Percentiles rank a stretch among this genome's conserved stretches.
Conservation (phyloP, 2,888 invertebrate genomes). For the Parnassius mnemosyne region DNA sequence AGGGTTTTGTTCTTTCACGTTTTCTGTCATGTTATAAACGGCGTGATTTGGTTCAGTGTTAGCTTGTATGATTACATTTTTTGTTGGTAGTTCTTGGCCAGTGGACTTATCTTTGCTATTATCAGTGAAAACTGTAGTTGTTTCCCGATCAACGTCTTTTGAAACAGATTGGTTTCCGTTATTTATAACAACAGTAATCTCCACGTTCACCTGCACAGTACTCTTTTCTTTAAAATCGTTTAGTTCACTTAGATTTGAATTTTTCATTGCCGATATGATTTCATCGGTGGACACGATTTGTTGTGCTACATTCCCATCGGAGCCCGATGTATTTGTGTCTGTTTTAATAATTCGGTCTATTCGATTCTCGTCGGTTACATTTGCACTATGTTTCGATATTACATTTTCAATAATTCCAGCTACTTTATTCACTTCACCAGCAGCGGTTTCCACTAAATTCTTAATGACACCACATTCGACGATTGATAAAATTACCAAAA, state of each 20-base stretch:
- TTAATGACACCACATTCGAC: constrained; percentile 23
- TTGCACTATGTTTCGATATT: neutral
- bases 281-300: constrained; percentile 5
- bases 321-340: neutral
- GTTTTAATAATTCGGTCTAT: neutral
- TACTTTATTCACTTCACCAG: constrained; percentile 10
- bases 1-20: neutral
- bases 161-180: constrained; percentile 7
- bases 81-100: neutral
- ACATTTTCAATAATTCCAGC: neutral
- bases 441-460: constrained; percentile 13
- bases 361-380: neutral
- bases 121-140: neutral
- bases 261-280: constrained; percentile 1
- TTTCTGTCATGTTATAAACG: neutral
- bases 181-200: constrained; percentile 13
- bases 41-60: neutral
- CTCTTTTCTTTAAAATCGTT: constrained; percentile 1
- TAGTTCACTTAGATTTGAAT: neutral
- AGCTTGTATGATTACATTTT: neutral
- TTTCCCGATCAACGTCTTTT: neutral
- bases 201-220: constrained; percentile 19
- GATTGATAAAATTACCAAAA: constrained; percentile 15
- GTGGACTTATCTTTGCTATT: neutral
- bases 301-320: neutral